Conservation (phyloP, 1,140 invertebrate genomes). For the Magallana gigas region DNA sequence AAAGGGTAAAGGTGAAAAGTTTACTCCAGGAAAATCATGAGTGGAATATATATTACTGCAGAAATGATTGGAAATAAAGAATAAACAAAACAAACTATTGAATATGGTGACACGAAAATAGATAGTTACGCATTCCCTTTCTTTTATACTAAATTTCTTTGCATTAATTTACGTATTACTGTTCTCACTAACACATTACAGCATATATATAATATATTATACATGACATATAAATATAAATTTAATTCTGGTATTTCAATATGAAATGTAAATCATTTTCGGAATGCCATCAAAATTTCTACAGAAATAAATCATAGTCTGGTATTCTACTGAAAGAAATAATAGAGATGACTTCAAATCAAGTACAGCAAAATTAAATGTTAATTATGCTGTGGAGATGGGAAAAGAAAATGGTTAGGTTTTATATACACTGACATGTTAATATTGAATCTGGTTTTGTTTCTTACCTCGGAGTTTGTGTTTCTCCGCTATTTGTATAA, state of each 20-base stretch:
- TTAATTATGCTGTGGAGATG: neutral
- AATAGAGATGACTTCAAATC: conserved; percentile 1
- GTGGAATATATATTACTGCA: neutral
- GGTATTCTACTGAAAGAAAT: neutral
- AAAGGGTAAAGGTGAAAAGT: conserved; percentile 14
- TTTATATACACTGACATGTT: neutral
- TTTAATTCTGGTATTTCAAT: too few species aligned
- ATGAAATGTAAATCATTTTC: too few species aligned
- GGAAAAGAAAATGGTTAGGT: neutral
- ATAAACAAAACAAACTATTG: neutral
- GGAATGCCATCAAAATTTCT: too few species aligned
- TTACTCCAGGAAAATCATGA: conserved; percentile 7
- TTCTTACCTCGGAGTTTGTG: neutral
- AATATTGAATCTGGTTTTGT: neutral
- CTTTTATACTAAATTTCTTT: too few species aligned
- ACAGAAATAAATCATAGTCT: too few species aligned
- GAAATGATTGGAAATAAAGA: neutral
- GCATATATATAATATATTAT: too few species aligned
- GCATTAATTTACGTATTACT: too few species aligned
- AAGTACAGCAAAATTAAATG: neutral
- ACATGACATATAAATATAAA: too few species aligned
- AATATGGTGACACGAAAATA: neutral
- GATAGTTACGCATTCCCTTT: too few species aligned
- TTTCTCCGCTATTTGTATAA: conserved; percentile 6
- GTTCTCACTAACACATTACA: too few species aligned